These are phyloP conservation scores for Stercorarius parasiticus DNA, from an alignment of 2,113 vertebrate species.

Conservation along the genomic window DNA sequence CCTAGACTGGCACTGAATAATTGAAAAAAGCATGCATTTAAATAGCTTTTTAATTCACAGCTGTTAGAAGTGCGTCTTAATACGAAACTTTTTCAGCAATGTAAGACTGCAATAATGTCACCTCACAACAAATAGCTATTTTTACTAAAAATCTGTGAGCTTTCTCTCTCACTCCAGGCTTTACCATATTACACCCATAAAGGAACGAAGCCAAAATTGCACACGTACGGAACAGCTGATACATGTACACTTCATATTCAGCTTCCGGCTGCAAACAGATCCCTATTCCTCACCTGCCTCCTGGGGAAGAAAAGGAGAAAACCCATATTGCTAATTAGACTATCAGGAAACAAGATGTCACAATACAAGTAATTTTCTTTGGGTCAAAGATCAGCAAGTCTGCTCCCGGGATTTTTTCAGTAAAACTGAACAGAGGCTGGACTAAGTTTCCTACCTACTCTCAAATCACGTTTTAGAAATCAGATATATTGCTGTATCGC, in stretches of 20 bases:
- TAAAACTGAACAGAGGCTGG: not conserved
- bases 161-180: not conserved
- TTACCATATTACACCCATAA: not conserved
- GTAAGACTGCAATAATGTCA: not conserved
- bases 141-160: not conserved
- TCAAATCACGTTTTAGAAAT: not conserved
- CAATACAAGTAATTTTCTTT: not conserved
- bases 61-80: not conserved
- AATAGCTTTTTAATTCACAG: constrained; percentile 44
- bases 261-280: not conserved
- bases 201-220: not conserved
- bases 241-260: not conserved
- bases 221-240: not conserved
- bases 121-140: not conserved
- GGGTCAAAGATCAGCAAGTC: not conserved
- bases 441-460: not conserved
- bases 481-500: not conserved
- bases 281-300: not conserved
- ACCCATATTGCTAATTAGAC: not conserved
- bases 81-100: not conserved
- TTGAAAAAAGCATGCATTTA: constrained; percentile 34
- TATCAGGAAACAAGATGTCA: not conserved
- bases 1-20: not conserved
- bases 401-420: not conserved
- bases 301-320: not conserved